A percentile compares a stretch with the other conserved stretches of the same genome.
Conservation (phyloP, 2,888 invertebrate genomes). For the Conus canariensis region DNA sequence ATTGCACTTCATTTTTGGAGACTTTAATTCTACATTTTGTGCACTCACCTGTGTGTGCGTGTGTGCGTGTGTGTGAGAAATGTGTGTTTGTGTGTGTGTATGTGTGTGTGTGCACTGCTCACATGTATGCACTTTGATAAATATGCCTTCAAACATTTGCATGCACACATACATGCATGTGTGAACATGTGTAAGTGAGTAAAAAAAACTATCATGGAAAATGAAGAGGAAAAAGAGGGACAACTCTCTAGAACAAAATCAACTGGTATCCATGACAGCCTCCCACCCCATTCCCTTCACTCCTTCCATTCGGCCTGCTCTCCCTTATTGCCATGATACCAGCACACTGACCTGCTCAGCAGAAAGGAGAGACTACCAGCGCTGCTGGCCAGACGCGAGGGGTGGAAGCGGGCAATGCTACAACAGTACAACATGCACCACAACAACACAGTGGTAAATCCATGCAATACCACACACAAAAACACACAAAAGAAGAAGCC, state of each 20-base stretch:
- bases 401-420: constrained; percentile 28
- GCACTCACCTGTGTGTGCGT: no score
- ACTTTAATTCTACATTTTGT: no score
- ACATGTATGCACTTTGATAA: neutral
- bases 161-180: constrained; percentile 12
- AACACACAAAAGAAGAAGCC: neutral
- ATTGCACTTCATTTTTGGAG: no score
- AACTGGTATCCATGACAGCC: neutral
- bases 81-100: constrained; percentile 2
- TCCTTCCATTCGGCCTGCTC: neutral
- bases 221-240: neutral
- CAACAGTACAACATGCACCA: neutral
- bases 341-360: constrained; percentile 22
- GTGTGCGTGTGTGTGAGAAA: no score
- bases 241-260: no score
- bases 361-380: constrained; percentile 29
- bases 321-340: no score
- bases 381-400: constrained; percentile 21
- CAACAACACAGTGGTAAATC: neutral
- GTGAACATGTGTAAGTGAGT: neutral
- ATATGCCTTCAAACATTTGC: neutral
- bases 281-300: neutral
- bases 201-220: neutral
- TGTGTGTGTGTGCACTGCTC: neutral
- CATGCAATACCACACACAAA: neutral